Evolutionary conservation across 2,797 vertebrate genomes (phyloP), one percentile per base, ranked within the genome.

Genomic region (Cetoscarus ocellatus): DNA sequence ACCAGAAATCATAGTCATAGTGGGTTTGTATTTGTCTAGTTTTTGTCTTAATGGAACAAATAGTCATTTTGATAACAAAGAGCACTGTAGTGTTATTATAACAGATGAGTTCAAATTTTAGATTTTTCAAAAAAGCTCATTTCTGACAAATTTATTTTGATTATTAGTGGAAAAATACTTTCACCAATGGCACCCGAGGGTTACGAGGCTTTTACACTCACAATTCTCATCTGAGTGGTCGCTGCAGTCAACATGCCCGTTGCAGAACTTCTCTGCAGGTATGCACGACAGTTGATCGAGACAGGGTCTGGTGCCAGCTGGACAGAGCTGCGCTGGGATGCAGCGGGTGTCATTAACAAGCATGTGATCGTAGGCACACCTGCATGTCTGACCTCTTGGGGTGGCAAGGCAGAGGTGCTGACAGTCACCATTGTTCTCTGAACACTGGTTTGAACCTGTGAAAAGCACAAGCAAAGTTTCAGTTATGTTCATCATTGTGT

Each of bases 171-270:
- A 27, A 27, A 2, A 27, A 27, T 27, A 27, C 4, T 27, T 27
- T 27, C 27, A 27, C 27, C 27, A 27, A 27, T 27, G 27, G 27
- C 2, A 27, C 27, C 27, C 27, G 27, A 27, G 27, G 27, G 27
- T 27, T 27, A 27, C 27, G 1, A 12, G 0, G 5, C 19, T 11
- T 6, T 6, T 3, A 7, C 13, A 83, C 92, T 95, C 79, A 98
- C 97, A 98, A 85, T 88, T 89, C 83, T 98, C 96, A 1, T 98
- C 97, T 0, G 96, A 97, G 70, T 93, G 88, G 10, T 98, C 96
- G 0, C 48, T 0, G n/a, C 97, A 98, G 84, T 97, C 93, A 0
- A 61, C 61, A 0, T 0, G 83, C 0, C 94, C 90, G 0, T 98
- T 72, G 11, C 97, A 98, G 75, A 96, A 84, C 77, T 94, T 94